phyloP scores from a whole-genome alignment of 2,888 invertebrate genomes.

The Epistrophe grossulariae region DNA sequence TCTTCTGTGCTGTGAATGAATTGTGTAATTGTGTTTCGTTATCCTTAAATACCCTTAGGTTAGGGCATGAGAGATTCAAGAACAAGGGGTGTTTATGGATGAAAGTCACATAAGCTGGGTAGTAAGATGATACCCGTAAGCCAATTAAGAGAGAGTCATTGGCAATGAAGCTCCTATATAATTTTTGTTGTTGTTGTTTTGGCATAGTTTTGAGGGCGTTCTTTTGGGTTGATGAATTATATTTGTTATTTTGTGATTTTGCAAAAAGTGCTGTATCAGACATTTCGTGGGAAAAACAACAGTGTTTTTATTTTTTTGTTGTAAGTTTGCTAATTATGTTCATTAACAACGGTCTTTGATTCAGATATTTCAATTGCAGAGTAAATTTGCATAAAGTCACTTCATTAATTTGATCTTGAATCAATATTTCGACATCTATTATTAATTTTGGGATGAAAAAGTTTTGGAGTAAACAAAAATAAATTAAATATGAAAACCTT shows the following conservation, averaged over 20 bases:
- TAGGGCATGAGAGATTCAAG: conserved; percentile 7
- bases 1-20: conserved; percentile 33
- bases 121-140: conserved; percentile 70
- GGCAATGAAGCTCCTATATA: conserved; percentile 63
- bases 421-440: conserved; percentile 8
- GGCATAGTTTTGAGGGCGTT: conserved; percentile 12
- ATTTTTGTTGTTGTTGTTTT: background rate
- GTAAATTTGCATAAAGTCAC: conserved; percentile 15
- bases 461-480: background rate
- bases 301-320: background rate
- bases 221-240: conserved; percentile 22
- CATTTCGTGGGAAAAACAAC: conserved; percentile 22
- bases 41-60: conserved; percentile 36
- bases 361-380: background rate
- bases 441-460: background rate
- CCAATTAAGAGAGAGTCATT: conserved; percentile 73
- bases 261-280: conserved; percentile 62
- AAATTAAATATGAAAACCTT: too few species aligned
- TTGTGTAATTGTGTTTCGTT: conserved; percentile 63
- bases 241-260: conserved; percentile 51
- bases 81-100: conserved; percentile 70
- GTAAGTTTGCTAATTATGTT: conserved; percentile 30
- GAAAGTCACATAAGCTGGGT: conserved; percentile 59
- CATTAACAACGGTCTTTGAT: conserved; percentile 23
- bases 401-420: conserved; percentile 20